A percentile compares a stretch with the other conserved stretches of the same genome.
These are phyloP conservation scores for Oxytorus armatus DNA, from an alignment of 2,888 invertebrate genomes.

Conservation along the genomic window DNA sequence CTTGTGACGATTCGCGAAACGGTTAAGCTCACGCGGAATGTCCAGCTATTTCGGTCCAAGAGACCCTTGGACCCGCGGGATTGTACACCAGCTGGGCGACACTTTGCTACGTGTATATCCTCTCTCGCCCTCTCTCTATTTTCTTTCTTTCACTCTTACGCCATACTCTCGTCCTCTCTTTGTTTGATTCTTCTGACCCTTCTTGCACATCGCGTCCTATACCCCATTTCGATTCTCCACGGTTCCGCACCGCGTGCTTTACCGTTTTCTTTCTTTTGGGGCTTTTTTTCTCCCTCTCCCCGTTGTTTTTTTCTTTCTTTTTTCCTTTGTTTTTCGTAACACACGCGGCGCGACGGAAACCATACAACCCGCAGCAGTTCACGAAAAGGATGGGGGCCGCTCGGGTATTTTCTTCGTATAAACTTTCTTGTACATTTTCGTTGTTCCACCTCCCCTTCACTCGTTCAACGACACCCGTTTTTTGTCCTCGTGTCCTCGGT, in stretches of 20 bases:
- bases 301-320: neutral
- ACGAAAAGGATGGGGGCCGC: slow-evolving; percentile 22
- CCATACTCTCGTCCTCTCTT: slow-evolving; percentile 2
- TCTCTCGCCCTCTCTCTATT: slow-evolving; percentile 42
- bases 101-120: slow-evolving; percentile 61
- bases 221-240: slow-evolving; percentile 53
- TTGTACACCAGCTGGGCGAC: slow-evolving; percentile 66
- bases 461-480: neutral
- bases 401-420: slow-evolving; percentile 45
- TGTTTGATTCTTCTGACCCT: neutral
- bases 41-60: slow-evolving; percentile 75
- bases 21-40: slow-evolving; percentile 75
- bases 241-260: slow-evolving; percentile 57
- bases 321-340: slow-evolving; percentile 40
- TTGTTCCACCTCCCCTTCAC: slow-evolving; percentile 6
- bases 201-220: slow-evolving; percentile 22
- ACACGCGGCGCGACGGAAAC: slow-evolving; percentile 56
- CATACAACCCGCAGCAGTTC: slow-evolving; percentile 58
- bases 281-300: slow-evolving; percentile 1
- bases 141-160: slow-evolving; percentile 47
- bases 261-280: slow-evolving; percentile 26
- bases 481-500: neutral
- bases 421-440: slow-evolving; percentile 49
- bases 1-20: slow-evolving; percentile 55
- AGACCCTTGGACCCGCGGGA: slow-evolving; percentile 40